Percentiles rank a stretch among this genome's conserved stretches.
Conservation (phyloP, 92 coral and sea anemone genomes). For the Epizoanthus stellaris region DNA sequence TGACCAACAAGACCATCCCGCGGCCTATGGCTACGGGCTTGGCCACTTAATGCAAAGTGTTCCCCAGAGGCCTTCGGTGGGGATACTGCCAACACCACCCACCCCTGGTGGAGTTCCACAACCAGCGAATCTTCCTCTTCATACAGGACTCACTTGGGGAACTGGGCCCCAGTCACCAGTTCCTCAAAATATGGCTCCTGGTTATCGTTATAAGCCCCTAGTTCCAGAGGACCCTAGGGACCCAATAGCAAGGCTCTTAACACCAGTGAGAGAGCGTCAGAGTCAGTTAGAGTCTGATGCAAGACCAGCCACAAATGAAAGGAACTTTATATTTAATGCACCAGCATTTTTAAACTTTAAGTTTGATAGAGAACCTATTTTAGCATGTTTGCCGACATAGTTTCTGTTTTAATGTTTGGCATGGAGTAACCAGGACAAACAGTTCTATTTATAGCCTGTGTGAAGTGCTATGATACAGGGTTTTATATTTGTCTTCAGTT, state of each 20-base stretch:
- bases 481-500: too few species aligned
- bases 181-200: constrained; percentile 39
- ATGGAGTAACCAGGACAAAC: too few species aligned
- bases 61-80: not conserved
- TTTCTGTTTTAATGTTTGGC: not conserved
- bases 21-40: constrained; percentile 31
- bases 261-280: not conserved
- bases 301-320: constrained; percentile 22
- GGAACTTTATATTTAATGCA: constrained; percentile 66
- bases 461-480: not conserved
- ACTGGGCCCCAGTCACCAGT: constrained; percentile 13
- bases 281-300: constrained; percentile 35
- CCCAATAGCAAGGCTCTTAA: constrained; percentile 42
- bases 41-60: not conserved
- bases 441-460: not conserved
- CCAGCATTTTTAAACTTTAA: constrained; percentile 80
- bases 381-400: constrained; percentile 66
- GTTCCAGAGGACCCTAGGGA: constrained; percentile 35
- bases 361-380: constrained; percentile 77
- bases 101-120: constrained; percentile 39
- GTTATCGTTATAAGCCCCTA: constrained; percentile 30
- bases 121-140: not conserved
- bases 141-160: constrained; percentile 14
- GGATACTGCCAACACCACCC: constrained; percentile 41
- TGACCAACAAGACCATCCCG: constrained; percentile 31